Conservation (phyloP, 2,888 invertebrate genomes). For the Prosopocoilus inquinatus region DNA sequence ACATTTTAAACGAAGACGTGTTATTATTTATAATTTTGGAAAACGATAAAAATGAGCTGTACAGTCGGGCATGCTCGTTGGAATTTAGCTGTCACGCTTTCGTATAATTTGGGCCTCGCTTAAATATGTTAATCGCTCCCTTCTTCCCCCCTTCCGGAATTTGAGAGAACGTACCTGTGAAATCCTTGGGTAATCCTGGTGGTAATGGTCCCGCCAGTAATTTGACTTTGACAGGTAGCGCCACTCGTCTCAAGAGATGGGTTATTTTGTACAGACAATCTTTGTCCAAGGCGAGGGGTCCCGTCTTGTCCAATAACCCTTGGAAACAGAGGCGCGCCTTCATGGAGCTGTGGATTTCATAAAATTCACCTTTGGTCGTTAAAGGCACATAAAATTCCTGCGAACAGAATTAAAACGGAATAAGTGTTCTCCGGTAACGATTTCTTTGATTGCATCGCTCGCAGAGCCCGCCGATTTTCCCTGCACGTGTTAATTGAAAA, state of each 20-base stretch:
- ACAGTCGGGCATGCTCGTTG: too few species aligned
- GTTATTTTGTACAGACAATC: conserved; percentile 53
- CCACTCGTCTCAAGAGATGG: conserved; percentile 58
- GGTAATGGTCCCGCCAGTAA: conserved; percentile 61
- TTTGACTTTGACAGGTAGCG: conserved; percentile 59
- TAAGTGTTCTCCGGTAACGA: too few species aligned
- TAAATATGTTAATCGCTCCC: too few species aligned
- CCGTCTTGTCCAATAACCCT: conserved; percentile 54
- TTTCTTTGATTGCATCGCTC: too few species aligned
- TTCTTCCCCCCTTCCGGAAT: too few species aligned
- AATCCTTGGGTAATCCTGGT: conserved; percentile 60
- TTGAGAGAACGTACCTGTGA: conserved; percentile 56
- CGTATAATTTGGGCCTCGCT: background rate
- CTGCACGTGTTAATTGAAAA: too few species aligned
- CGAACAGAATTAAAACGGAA: conserved; percentile 33
- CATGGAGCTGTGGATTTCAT: conserved; percentile 62
- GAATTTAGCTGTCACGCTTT: background rate
- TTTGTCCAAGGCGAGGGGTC: conserved; percentile 52
- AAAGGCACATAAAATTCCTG: conserved; percentile 72
- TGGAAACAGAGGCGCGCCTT: conserved; percentile 57
- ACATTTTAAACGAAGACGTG: too few species aligned
- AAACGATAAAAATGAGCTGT: too few species aligned
- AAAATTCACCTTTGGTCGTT: conserved; percentile 73
- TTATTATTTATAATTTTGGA: too few species aligned
- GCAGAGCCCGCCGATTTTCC: too few species aligned